Percentiles rank a stretch among this genome's conserved stretches.
Conservation (phyloP, 2,797 vertebrate genomes). For the Dendrocincla tyrannina region DNA sequence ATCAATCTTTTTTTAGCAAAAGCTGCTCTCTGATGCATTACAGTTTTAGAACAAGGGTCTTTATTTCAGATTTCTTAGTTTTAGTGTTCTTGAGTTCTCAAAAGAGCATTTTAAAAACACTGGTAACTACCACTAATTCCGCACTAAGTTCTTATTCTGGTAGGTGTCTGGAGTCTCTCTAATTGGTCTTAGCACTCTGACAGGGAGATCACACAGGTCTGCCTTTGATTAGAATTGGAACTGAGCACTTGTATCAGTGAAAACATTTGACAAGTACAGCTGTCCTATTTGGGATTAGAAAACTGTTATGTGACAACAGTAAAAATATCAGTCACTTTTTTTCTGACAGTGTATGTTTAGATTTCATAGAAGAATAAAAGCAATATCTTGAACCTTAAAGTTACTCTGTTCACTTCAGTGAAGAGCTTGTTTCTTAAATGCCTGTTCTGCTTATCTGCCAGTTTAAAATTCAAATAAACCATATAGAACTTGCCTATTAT, state of each 20-base stretch:
- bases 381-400: not conserved
- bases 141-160: not conserved
- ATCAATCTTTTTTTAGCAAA: not conserved
- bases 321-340: not conserved
- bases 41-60: not conserved
- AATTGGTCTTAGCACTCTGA: constrained; percentile 47
- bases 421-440: not conserved
- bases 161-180: not conserved
- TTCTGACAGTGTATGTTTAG: not conserved
- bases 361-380: not conserved
- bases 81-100: not conserved
- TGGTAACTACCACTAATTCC: not conserved
- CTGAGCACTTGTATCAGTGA: not conserved
- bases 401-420: not conserved
- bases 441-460: not conserved
- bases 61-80: not conserved
- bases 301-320: not conserved
- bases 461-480: not conserved
- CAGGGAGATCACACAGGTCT: not conserved
- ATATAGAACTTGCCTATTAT: not conserved
- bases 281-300: constrained; percentile 16
- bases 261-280: constrained; percentile 32
- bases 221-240: constrained; percentile 35
- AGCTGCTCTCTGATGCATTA: not conserved
- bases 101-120: not conserved